Conservation (phyloP, 2,888 invertebrate species). For the Laspeyria flexula region DNA sequence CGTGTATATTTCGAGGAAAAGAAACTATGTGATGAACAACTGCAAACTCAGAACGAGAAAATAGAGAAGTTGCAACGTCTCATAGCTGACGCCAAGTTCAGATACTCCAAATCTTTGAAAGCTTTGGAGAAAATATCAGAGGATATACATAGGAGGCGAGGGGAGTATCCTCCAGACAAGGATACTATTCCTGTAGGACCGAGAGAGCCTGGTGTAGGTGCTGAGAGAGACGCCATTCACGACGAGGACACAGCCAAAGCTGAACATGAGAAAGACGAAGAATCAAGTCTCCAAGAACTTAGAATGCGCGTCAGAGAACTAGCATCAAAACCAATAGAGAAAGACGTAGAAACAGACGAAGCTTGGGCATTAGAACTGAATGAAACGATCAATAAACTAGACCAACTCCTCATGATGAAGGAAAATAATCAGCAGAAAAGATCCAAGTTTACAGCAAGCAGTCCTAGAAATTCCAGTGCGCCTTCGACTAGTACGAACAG, state of each 20-base stretch:
- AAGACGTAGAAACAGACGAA: conserved; percentile 89
- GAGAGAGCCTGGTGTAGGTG: conserved; percentile 91
- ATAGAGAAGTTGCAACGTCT: conserved; percentile 93
- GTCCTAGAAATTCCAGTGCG: conserved; percentile 73
- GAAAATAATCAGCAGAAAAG: conserved; percentile 86
- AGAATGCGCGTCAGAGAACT: conserved; percentile 90
- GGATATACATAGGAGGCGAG: conserved; percentile 92
- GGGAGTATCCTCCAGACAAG: conserved; percentile 80
- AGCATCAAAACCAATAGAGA: conserved; percentile 90
- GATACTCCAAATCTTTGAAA: conserved; percentile 93
- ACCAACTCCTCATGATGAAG: conserved; percentile 89
- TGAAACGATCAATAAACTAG: conserved; percentile 91
- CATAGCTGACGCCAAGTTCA: conserved; percentile 91
- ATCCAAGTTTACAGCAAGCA: conserved; percentile 74
- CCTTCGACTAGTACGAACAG: conserved; percentile 74
- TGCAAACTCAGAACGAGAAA: conserved; percentile 93
- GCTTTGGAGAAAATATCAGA: conserved; percentile 96
- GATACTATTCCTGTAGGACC: conserved; percentile 81
- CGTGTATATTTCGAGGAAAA: conserved; percentile 97
- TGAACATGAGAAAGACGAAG: conserved; percentile 74
- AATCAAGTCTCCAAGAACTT: conserved; percentile 88
- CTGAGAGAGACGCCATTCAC: conserved; percentile 86
- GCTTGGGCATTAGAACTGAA: conserved; percentile 92
- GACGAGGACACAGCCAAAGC: conserved; percentile 63
- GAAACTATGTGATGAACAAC: conserved; percentile 93